Base-by-base conservation (phyloP, 2,888 invertebrate species). In the Nephrotoma appendiculata region DNA sequence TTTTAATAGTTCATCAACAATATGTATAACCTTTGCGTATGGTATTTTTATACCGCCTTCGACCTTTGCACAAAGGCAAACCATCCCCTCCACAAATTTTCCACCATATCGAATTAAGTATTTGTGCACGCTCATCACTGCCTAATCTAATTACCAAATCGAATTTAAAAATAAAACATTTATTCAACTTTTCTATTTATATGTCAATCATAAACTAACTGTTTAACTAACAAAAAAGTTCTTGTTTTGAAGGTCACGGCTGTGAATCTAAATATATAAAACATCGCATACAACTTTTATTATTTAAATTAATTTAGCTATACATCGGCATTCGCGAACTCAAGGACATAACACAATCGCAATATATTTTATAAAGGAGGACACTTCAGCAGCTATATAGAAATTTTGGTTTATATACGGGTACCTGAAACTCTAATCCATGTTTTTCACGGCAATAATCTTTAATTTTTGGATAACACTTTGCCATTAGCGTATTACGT, bases 381-480 rank as follows among this genome's bases (percentile, higher is more conserved):
- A 1, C 52, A 15, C 15, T 1, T 6, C 31, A 31, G 15, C 6
- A 52, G 44, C 11, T 44, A 6, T 44, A 6, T 19, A 19, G 2
- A 44, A 44, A 44, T 44, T 3, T 44, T 89, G 90, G 31, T 31
- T 15, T 15, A 52, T 15, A 52, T 71, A 5, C 31, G 7, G 2
- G 31, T 92, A 98, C 98, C 95, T 99, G 99, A 93, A 99, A 99
- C 91, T 99, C 99, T 45, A 99, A 92, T 0, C 99, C 99, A 89
- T 99, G 98, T 89, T 98, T 98, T 91, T 99, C 98, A 87, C 99
- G 92, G 90, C 99, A 99, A 90, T 98, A 99, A 90, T 99, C 98
- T 90, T 99, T 99, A 88, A 99, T 94, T 90, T 96, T 95, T 0
- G 99, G 99, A 91, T 99, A 99, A 88, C 99, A 98, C 91, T 98